These are phyloP conservation scores for Agriotes lineatus DNA, from an alignment of 2,888 invertebrate species.

Conservation along the genomic window DNA sequence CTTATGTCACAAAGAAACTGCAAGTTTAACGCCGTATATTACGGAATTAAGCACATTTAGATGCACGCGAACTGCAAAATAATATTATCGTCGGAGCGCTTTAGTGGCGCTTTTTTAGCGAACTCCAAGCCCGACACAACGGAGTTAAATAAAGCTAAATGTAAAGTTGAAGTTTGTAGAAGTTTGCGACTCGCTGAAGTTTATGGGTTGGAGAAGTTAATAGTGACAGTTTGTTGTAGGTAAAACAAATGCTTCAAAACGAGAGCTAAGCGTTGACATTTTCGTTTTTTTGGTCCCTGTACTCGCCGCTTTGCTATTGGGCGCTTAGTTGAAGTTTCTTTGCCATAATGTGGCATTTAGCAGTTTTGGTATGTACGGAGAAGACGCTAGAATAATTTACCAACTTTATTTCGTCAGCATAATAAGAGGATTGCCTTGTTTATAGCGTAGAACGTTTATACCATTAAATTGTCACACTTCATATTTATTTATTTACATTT, in stretches of 20 bases:
- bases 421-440: no score
- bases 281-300: neutral
- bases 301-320: neutral
- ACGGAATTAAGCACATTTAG: slow-evolving; percentile 11
- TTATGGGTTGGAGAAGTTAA: slow-evolving; percentile 18
- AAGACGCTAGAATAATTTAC: no score
- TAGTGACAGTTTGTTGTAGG: slow-evolving; percentile 11
- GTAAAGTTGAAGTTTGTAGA: slow-evolving; percentile 6
- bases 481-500: no score
- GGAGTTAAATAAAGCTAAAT: neutral
- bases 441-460: no score
- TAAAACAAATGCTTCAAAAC: neutral
- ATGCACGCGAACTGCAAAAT: slow-evolving; percentile 12
- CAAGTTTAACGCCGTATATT: slow-evolving; percentile 11
- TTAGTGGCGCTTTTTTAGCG: neutral
- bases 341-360: no score
- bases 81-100: neutral
- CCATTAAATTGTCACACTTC: no score
- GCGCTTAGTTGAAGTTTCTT: neutral
- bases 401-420: no score
- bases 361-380: no score
- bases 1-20: slow-evolving; percentile 22
- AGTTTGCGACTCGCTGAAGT: slow-evolving; percentile 5
- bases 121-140: neutral
- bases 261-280: neutral